Conservation (phyloP, 2,888 invertebrate genomes). For the Agrenia bidenticulata region DNA sequence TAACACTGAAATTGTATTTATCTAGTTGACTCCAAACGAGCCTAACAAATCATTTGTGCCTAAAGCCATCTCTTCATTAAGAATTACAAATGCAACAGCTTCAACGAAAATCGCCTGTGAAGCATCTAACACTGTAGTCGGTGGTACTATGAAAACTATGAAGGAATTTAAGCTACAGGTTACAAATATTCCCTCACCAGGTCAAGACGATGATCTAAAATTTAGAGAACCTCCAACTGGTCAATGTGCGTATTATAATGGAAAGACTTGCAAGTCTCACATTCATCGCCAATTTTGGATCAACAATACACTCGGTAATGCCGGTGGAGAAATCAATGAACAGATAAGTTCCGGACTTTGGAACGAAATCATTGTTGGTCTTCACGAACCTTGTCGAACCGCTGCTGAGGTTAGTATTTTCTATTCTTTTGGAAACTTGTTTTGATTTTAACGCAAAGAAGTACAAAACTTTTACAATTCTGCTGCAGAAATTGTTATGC, state of each 20-base stretch:
- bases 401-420: conserved; percentile 71
- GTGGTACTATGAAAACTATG: conserved; percentile 27
- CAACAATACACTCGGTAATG: conserved; percentile 66
- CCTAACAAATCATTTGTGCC: conserved; percentile 43
- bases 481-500: conserved; percentile 74
- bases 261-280: conserved; percentile 68
- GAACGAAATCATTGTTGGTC: conserved; percentile 78
- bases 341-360: conserved; percentile 78
- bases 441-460: neutral
- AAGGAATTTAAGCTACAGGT: conserved; percentile 48
- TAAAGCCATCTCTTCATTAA: conserved; percentile 47
- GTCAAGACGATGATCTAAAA: conserved; percentile 48
- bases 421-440: neutral
- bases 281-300: conserved; percentile 69
- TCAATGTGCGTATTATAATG: conserved; percentile 84
- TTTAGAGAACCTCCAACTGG: conserved; percentile 59
- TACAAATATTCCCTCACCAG: conserved; percentile 47
- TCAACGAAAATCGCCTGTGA: conserved; percentile 48
- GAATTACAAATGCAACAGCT: conserved; percentile 51
- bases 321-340: conserved; percentile 76
- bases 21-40: conserved; percentile 30
- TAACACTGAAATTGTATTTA: neutral
- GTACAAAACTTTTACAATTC: conserved; percentile 10
- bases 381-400: conserved; percentile 79
- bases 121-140: conserved; percentile 43